Evolutionary conservation across 2,113 vertebrate species (phyloP), one percentile per base, ranked within the genome.

Genomic region (Donacobius atricapilla): DNA sequence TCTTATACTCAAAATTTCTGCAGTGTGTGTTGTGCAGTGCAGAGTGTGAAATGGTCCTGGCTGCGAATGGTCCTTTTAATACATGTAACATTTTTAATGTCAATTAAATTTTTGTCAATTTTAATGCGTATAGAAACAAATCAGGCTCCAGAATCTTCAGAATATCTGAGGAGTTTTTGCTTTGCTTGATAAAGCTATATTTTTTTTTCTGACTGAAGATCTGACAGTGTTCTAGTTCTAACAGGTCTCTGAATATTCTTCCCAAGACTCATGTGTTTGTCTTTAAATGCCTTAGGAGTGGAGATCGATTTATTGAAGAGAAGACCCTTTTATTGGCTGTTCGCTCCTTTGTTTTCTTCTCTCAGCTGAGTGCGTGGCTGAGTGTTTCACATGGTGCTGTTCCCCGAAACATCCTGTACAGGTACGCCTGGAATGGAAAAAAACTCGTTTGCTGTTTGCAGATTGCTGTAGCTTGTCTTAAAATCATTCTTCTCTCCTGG

Each of bases 261-360:
- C 39, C 31, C 65, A 75, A 76, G 15, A 51, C n/a, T 69, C 48
- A 2, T 24, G 45, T 92, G 39, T 89, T 79, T 92, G 30, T 97
- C 56, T 95, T 72, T 27, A 35, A 92, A 69, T 30, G 1, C 65
- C 95, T 90, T 93, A 99, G 99, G 97, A 99, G 97, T 28, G 99
- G 99, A 2, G 99, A 99, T 96, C 98, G 99, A 68, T 99, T 99
- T 96, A 98, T 99, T 92, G 99, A 99, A 95, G 99, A 99, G 98
- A 99, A 99, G 97, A 99, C 99, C 13, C 98, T 99, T 79, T 97
- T 99, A 73, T 79, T 99, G 97, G 99, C 99, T 54, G 98, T 99
- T 50, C 99, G 99, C 83, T 99, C 99, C 30, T 99, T 99, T 84
- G 99, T 99, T 89, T 99, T 99, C 97, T 99, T 99, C 98, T 99